Evolutionary conservation across 2,113 vertebrate species (phyloP), one percentile per base, ranked within the genome.

Genomic region (Gopherus evgoodei): DNA sequence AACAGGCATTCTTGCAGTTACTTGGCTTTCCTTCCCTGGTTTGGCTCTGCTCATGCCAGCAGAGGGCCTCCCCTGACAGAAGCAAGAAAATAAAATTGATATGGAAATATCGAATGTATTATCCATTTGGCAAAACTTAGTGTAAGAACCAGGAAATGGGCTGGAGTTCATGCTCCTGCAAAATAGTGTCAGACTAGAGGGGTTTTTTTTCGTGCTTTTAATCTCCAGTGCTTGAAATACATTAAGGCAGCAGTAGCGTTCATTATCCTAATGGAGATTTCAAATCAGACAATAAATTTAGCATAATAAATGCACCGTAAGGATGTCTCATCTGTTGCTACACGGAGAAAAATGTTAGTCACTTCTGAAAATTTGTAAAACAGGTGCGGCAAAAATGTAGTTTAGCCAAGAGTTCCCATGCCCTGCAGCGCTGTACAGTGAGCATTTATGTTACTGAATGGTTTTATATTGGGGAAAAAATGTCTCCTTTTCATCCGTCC

Each of bases 1-100:
- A 52, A 24, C 25, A 54, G 59, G 3, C 27, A 14, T 44, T 31
- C 22, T 50, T 65, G 47, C 24, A 59, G 25, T 17, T 54, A 8
- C 22, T 31, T 59, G 25, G 54, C 13, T 29, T 56, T 83, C 54
- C 52, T 78, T 44, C 25, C 24, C 53, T 53, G 69, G 50, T 42
- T 76, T 31, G n/a, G 25, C 69, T 42, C 62, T 29, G 8, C 38
- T 76, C 69, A 42, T 27, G 42, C 93, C 96, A 97, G 96, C 94
- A 96, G 95, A 96, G 95, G 96, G 94, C 96, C 95, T 97, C 94
- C 95, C 93, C 95, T 84, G 92, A 95, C 93, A 88, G 65, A 91
- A 44, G 52, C 53, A 54, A 54, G 81, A 96, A 86, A 93, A 5
- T 78, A 0, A 38, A 3, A 1, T 81, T 3, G 50, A n/a, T 49